Evolutionary conservation across 2,888 invertebrate genomes (phyloP), one percentile per base, ranked within the genome.

Genomic region (Amphiduros pacificus): DNA sequence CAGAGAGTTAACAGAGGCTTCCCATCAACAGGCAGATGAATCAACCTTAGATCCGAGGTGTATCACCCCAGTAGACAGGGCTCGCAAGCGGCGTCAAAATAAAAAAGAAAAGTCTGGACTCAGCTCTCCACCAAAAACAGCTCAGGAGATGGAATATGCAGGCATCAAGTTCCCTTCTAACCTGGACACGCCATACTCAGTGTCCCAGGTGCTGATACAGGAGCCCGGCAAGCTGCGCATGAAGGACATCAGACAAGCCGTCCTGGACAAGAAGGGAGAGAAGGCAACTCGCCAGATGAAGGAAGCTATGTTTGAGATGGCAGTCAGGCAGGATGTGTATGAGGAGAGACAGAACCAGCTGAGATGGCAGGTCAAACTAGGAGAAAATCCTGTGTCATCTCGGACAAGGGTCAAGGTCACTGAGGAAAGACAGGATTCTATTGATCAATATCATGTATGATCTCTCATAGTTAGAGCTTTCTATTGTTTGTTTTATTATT

Each of bases 321-420:
- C 76, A 22, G 78, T 82, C 11, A 64, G 78, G 49, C 73, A 81
- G 59, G 75, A 78, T 65, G 77, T 80, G 3, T 77, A 79, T 50
- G 80, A 80, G 51, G 82, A 82, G 62, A 63, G 81, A 48, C 81
- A 81, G 68, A 82, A 82, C 63, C 80, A 82, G 66, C 71, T 82
- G 32, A 62, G 81, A 49, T 82, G 82, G 82, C 82, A 82, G 71
- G 75, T 77, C 0, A 80, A 78, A 57, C 63, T 81, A 1, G 81
- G 82, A 1, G 78, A 77, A 28, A 74, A 75, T 9, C 75, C 74
- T 9, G 22, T 44, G 44, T n/a, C n/a, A n/a, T n/a, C n/a, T n/a
- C n/a, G n/a, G n/a, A n/a, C n/a, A n/a, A 70, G 76, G 52, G 68
- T 69, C 22, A 67, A 70, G 54, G 71, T 79, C 22, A 62, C 78